Conservation (phyloP, 2,888 invertebrate genomes). For the Agonopterix heracliana region DNA sequence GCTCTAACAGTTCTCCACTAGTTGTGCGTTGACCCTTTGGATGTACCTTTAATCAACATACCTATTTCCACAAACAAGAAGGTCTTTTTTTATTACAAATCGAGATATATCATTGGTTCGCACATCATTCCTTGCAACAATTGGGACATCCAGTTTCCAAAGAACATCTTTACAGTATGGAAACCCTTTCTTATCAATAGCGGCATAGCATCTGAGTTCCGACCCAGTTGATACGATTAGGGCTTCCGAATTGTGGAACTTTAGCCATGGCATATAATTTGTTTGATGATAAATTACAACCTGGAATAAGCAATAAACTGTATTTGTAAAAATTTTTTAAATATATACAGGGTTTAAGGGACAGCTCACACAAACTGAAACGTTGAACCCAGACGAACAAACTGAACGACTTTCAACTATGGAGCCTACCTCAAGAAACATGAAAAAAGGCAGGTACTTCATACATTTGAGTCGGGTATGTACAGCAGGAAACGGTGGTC, state of each 20-base stretch:
- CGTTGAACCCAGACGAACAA: not conserved
- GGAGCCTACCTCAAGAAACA: too few species aligned
- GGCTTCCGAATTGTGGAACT: conserved; percentile 36
- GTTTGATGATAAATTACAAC: conserved; percentile 37
- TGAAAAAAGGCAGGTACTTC: too few species aligned
- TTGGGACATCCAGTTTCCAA: conserved; percentile 54
- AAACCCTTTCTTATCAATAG: conserved; percentile 33
- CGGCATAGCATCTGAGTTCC: conserved; percentile 38
- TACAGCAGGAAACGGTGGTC: too few species aligned
- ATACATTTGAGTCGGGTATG: too few species aligned
- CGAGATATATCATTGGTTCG: conserved; percentile 65
- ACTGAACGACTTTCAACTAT: too few species aligned
- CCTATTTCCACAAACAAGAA: conserved; percentile 64
- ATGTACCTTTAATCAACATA: conserved; percentile 14
- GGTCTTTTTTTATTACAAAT: conserved; percentile 47
- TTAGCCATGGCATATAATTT: conserved; percentile 65
- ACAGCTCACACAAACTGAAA: not conserved
- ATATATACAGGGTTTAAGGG: not conserved
- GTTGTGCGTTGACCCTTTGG: too few species aligned
- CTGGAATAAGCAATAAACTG: conserved; percentile 29
- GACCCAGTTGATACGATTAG: conserved; percentile 48
- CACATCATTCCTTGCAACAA: conserved; percentile 42
- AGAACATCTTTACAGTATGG: conserved; percentile 26
- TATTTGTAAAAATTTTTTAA: not conserved
- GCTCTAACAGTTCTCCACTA: too few species aligned